Conservation (phyloP, 1,140 invertebrate genomes). For the Micrasema longulum region DNA sequence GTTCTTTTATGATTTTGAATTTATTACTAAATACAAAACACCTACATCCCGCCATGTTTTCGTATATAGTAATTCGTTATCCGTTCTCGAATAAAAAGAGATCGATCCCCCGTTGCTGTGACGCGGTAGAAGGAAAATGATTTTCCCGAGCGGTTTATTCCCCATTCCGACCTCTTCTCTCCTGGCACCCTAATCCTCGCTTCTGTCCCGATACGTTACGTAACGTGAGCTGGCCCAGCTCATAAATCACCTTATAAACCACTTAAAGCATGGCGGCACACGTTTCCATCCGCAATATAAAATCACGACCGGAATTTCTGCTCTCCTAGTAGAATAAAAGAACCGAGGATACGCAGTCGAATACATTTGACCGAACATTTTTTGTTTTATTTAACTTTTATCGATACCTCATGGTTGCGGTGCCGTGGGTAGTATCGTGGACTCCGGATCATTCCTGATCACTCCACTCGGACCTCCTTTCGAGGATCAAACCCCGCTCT, state of each 20-base stretch:
- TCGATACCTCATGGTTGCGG: too few relatives aligned
- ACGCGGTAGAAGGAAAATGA: slow-evolving; percentile 29
- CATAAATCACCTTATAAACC: slow-evolving; percentile 55
- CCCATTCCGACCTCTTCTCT: slow-evolving; percentile 22
- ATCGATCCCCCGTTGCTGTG: slow-evolving; percentile 19
- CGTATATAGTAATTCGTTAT: too few relatives aligned
- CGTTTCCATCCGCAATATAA: slow-evolving; percentile 38
- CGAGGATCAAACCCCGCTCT: too few relatives aligned
- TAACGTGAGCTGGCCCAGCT: slow-evolving; percentile 41
- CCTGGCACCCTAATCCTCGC: slow-evolving; percentile 48
- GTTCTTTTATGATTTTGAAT: too few relatives aligned
- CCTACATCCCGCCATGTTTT: too few relatives aligned
- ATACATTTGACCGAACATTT: slow-evolving; percentile 5
- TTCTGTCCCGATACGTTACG: slow-evolving; percentile 36
- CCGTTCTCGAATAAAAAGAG: slow-evolving; percentile 12
- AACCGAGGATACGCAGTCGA: slow-evolving; percentile 9
- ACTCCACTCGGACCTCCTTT: too few relatives aligned
- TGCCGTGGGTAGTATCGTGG: too few relatives aligned
- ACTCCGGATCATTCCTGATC: too few relatives aligned
- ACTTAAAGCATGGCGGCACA: slow-evolving; percentile 50
- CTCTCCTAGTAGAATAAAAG: slow-evolving; percentile 17
- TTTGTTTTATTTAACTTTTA: too few relatives aligned
- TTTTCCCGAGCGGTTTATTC: slow-evolving; percentile 39
- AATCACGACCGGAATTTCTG: slow-evolving; percentile 27
- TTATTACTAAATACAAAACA: too few relatives aligned